Base-by-base conservation (phyloP, 2,113 vertebrate species). In the Anoura caudifer region DNA sequence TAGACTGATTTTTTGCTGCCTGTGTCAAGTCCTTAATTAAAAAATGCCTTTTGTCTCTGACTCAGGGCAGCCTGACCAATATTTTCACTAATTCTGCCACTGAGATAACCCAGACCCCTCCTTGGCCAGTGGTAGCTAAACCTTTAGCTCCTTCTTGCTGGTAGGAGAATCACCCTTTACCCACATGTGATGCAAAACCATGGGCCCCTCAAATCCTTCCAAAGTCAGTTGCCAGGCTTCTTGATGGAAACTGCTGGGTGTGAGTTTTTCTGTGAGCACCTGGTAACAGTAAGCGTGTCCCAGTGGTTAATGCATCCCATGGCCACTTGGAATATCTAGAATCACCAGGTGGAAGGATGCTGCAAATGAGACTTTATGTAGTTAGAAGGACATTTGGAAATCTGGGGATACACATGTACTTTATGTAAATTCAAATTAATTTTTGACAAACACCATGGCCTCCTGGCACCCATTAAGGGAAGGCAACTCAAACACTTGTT, bases 301-400 rank as follows among this genome's bases (percentile, higher is more conserved):
- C 67, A 41, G 41, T 72, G 52, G 59, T 61, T 79, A 83, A 91
- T 14, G 73, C 43, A 36, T 89, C 69, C 65, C 61, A 28, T 33
- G 84, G 69, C 38, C 87, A 50, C 83, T 92, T 52, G 81, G 75
- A 93, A 93, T 45, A 94, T 75, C 80, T 95, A 33, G 83, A 86
- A 19, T 73, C 83, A 91, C 73, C 80, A 87, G 69, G 89, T 83
- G 59, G 87, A 95, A 84, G 79, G 50, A 79, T 89, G 26, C 50
- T 93, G 52, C 36, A 63, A 89, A 84, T 95, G 38, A 87, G 56
- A 47, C 81, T 93, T 95, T 92, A 79, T n/a, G 43, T 52, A 85
- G 75, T 91, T 90, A 56, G 91, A 88, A 88, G 72, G 79, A 88
- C 69, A 88, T 88, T 87, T 96, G 81, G 38, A 94, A 86, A 80